A percentile compares a stretch with the other conserved stretches of the same genome.
These are phyloP conservation scores for Pteria penguin DNA, from an alignment of 2,888 invertebrate genomes.

Conservation along the genomic window DNA sequence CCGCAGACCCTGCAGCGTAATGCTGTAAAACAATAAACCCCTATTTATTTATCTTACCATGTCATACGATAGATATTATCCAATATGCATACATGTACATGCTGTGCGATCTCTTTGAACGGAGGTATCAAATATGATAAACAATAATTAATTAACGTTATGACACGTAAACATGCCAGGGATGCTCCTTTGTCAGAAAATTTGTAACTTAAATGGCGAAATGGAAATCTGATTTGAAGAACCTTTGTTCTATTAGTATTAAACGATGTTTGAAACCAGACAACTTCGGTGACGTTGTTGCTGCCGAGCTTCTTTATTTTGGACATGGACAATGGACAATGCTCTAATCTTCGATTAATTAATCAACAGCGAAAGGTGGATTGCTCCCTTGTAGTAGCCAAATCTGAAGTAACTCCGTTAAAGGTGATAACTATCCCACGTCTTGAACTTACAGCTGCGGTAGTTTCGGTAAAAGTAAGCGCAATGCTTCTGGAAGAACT, in stretches of 20 bases:
- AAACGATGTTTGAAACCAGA: slow-evolving; percentile 45
- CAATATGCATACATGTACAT: too few relatives aligned
- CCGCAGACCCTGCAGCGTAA: too few relatives aligned
- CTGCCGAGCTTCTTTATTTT: slow-evolving; percentile 52
- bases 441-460: slow-evolving; percentile 52
- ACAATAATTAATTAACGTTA: not conserved
- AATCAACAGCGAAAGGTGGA: slow-evolving; percentile 30
- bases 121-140: not conserved
- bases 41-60: too few relatives aligned
- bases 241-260: slow-evolving; percentile 26
- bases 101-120: too few relatives aligned
- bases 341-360: slow-evolving; percentile 48
- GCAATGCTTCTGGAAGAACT: slow-evolving; percentile 22
- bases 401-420: slow-evolving; percentile 47
- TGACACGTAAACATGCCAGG: too few relatives aligned
- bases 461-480: slow-evolving; percentile 35
- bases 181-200: slow-evolving; percentile 23
- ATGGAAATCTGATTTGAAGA: not conserved
- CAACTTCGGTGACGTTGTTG: slow-evolving; percentile 40
- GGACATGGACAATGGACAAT: slow-evolving; percentile 55
- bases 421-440: slow-evolving; percentile 51
- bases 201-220: slow-evolving; percentile 28
- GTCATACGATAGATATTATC: too few relatives aligned
- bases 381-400: slow-evolving; percentile 50
- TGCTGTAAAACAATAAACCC: too few relatives aligned